Conservation (phyloP, 2,797 vertebrate species). For the Rhinella marina region DNA sequence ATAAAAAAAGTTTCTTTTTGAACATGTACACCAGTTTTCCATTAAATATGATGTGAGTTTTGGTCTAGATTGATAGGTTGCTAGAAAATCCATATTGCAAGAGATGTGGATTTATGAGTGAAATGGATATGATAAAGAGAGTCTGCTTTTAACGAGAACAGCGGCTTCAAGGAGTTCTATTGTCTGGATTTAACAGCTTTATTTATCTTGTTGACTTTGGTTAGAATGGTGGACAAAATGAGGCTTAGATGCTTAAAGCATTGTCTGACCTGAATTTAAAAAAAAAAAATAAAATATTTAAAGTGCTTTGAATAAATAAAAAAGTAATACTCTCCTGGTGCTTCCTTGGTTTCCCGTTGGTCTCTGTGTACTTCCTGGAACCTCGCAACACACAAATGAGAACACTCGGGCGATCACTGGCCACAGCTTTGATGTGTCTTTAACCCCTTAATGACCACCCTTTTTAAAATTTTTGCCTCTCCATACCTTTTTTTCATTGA, state of each 20-base stretch:
- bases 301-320: too few relatives aligned
- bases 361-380: too few relatives aligned
- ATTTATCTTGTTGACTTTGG: background rate
- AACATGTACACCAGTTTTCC: background rate
- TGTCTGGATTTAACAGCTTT: background rate
- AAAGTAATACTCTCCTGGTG: too few relatives aligned
- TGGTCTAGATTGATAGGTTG: constrained; percentile 10
- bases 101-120: constrained; percentile 7
- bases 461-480: too few relatives aligned
- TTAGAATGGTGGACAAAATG: background rate
- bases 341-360: too few relatives aligned
- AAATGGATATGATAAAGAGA: background rate
- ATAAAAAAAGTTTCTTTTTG: constrained; percentile 39
- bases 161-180: background rate
- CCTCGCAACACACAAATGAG: too few relatives aligned
- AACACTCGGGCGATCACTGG: too few relatives aligned
- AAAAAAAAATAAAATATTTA: too few relatives aligned
- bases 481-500: too few relatives aligned
- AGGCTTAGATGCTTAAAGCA: background rate
- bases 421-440: too few relatives aligned
- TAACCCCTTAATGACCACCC: too few relatives aligned
- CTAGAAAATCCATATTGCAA: constrained; percentile 10
- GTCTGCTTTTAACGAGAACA: background rate
- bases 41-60: constrained; percentile 17
- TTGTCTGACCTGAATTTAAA: background rate